Conservation (phyloP, 2,888 invertebrate genomes). For the Drosophila rubida region DNA sequence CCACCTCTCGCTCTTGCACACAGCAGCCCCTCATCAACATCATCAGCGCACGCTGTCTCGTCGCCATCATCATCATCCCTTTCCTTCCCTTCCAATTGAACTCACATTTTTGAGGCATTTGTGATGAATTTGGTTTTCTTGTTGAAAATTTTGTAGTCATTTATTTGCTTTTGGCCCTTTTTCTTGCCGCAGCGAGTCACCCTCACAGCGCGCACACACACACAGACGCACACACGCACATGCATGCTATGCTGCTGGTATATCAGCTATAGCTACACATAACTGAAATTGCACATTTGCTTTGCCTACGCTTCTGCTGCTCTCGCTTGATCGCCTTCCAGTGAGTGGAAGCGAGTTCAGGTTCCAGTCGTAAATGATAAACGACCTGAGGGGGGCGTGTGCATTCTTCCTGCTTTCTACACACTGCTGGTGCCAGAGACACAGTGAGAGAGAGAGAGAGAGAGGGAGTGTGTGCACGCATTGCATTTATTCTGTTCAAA, state of each 20-base stretch:
- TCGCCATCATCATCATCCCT: conserved; percentile 21
- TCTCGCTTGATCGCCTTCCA: conserved; percentile 31
- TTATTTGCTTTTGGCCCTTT: conserved; percentile 59
- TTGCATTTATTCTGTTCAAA: not conserved
- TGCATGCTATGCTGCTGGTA: not conserved
- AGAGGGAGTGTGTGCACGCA: too few relatives aligned
- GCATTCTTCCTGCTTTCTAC: not conserved
- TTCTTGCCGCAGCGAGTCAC: conserved; percentile 41
- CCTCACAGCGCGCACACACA: conserved; percentile 40
- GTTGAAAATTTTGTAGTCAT: conserved; percentile 69
- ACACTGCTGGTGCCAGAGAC: not conserved
- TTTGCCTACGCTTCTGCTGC: conserved; percentile 1
- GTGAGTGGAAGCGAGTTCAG: conserved; percentile 15
- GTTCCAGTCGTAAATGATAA: conserved; percentile 28
- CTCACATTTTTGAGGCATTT: conserved; percentile 62
- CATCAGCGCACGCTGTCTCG: conserved; percentile 8
- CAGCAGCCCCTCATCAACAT: conserved; percentile 38
- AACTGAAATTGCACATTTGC: conserved; percentile 47
- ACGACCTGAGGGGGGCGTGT: conserved; percentile 2
- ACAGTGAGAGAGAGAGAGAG: not conserved
- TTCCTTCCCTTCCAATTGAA: conserved; percentile 46
- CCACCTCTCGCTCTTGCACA: conserved; percentile 29
- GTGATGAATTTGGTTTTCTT: conserved; percentile 74
- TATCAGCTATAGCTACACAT: too few relatives aligned
- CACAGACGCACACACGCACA: conserved; percentile 11